These are phyloP conservation scores for Hemiscyllium ocellatum DNA, from an alignment of 2,113 vertebrate species.

Conservation along the genomic window DNA sequence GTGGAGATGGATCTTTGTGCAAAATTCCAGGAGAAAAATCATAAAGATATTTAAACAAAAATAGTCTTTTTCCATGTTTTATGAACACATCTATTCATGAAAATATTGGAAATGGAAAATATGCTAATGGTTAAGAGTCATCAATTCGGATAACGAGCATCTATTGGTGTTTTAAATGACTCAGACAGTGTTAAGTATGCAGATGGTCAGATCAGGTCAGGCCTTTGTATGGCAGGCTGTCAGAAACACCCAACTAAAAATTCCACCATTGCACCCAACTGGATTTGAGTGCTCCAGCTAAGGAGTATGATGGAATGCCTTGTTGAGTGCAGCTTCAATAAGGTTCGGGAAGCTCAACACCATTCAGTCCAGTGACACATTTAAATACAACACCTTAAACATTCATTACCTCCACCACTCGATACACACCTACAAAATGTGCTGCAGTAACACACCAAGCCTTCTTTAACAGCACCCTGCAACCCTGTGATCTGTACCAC, in stretches of 20 bases:
- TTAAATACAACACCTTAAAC: not conserved
- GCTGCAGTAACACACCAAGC: not conserved
- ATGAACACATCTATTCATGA: not conserved
- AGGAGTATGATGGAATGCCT: not conserved
- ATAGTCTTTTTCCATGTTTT: not conserved
- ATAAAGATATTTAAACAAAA: not conserved
- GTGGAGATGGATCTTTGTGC: not conserved
- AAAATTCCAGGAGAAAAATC: not conserved
- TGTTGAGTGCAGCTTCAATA: not conserved
- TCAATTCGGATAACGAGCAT: not conserved
- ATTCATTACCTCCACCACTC: not conserved
- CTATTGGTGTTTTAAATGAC: not conserved
- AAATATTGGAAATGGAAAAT: not conserved
- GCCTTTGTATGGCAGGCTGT: not conserved
- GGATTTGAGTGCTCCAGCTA: not conserved
- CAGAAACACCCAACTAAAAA: not conserved
- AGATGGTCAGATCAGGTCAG: not conserved
- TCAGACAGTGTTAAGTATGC: not conserved
- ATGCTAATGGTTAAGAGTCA: not conserved
- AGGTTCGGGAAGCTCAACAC: not conserved
- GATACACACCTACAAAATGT: not conserved
- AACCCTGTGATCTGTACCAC: not conserved
- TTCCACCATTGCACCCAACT: not conserved
- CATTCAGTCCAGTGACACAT: not conserved
- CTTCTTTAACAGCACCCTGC: not conserved